phyloP scores from a whole-genome alignment of 2,888 invertebrate species.

The Heliconius ismenius region DNA sequence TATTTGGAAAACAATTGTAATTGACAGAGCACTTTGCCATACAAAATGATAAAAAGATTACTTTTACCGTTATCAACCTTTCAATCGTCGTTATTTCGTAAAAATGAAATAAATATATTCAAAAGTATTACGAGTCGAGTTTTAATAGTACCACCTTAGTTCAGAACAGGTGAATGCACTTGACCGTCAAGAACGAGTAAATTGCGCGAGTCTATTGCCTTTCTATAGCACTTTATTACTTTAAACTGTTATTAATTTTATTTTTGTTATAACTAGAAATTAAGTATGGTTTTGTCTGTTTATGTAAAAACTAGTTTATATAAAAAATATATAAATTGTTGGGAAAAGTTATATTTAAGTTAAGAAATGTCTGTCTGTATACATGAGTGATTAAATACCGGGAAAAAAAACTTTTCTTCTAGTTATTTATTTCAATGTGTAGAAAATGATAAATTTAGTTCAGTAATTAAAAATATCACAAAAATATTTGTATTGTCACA shows the following conservation, averaged over 20 bases:
- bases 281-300: no score
- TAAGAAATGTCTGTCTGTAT: no score
- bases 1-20: background rate
- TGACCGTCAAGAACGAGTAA: conserved; percentile 53
- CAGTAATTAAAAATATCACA: no score
- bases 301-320: no score
- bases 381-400: no score
- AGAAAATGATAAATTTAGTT: no score
- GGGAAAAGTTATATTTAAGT: no score
- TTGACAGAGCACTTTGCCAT: background rate
- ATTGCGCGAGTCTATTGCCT: conserved; percentile 22
- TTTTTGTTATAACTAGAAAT: background rate
- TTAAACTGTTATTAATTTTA: background rate
- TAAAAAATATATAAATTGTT: no score
- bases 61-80: no score
- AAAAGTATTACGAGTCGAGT: conserved; percentile 24
- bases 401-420: no score
- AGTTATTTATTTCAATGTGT: no score
- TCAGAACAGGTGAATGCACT: conserved; percentile 71
- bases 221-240: conserved; percentile 13
- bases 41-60: background rate
- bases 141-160: conserved; percentile 50
- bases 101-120: background rate
- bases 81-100: background rate
- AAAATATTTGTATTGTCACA: no score